Base-by-base conservation (phyloP, 2,797 vertebrate genomes). In the Squalus acanthias region DNA sequence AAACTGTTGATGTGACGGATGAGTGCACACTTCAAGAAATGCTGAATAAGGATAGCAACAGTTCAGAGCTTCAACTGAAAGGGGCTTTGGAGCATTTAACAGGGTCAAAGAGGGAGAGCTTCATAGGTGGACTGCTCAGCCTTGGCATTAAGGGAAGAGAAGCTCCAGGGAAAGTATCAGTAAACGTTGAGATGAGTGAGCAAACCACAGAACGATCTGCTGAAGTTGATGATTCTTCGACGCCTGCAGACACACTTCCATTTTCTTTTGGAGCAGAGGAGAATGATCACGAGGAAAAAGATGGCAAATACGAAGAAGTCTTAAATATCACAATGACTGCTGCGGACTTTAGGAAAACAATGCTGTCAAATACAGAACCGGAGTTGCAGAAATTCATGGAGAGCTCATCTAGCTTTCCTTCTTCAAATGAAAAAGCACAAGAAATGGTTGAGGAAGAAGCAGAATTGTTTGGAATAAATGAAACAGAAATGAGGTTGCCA, bases 181-280 rank as follows among this genome's bases (percentile, higher is more conserved):
- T 99, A 96, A 99, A 98, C 0, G 98, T 99, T 96, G 98, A 99
- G 97, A 99, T 99, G 70, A 97, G 99, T 1, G 99, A 99, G 97
- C 98, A 99, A 97, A 98, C 98, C 0, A 33, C 98, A 92, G 99
- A 98, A 96, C 98, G 97, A 22, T 87, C 97, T 17, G 97, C 97
- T 0, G 98, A 98, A 95, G 12, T 96, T 76, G 97, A 98, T 95
- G 97, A 98, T 57, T 97, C 97, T 96, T 97, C 98, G 22, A 98
- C 97, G 13, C 98, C 98, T 4, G 24, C 46, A 95, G 92, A 97
- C 98, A 39, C 12, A 0, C 8, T 24, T 85, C 97, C 98, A 60
- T 97, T 96, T 60, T 98, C 97, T 97, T 99, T 99, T 96, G 98
- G 98, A 96, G 98, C 99, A 74, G 99, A 99, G 96, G 99, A 99